phyloP scores from a whole-genome alignment of 2,888 invertebrate genomes.

The Drosophila anceps region DNA sequence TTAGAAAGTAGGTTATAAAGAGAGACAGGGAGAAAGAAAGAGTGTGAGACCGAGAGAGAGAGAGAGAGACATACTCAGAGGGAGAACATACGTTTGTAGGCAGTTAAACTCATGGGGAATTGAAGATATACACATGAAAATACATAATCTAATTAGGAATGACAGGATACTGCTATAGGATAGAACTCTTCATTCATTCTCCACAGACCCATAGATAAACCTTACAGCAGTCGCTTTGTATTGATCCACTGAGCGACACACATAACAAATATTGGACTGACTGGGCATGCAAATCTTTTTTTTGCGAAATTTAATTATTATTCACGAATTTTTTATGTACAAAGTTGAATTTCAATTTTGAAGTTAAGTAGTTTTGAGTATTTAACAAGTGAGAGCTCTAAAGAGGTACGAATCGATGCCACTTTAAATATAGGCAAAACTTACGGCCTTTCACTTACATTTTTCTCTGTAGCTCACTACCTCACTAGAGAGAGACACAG shows the following conservation, averaged over 20 bases:
- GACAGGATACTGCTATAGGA: background rate
- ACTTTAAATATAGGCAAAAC: background rate
- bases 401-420: background rate
- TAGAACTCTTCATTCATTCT: background rate
- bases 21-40: background rate
- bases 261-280: conserved; percentile 55
- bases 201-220: conserved; percentile 4
- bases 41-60: too few relatives aligned
- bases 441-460: background rate
- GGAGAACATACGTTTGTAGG: background rate
- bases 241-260: conserved; percentile 45
- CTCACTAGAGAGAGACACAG: background rate
- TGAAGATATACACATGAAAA: background rate
- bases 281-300: conserved; percentile 39
- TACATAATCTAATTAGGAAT: background rate
- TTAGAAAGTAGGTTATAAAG: too few relatives aligned
- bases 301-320: background rate
- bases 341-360: background rate
- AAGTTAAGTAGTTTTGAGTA: background rate
- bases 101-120: background rate
- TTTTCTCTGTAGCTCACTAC: background rate
- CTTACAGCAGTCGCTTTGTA: conserved; percentile 10
- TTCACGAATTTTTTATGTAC: background rate
- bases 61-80: background rate
- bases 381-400: conserved; percentile 30